A percentile compares a stretch with the other conserved stretches of the same genome.
Evolutionary conservation across 2,797 vertebrate species (phyloP).

Genomic region (Malurus splendens): DNA sequence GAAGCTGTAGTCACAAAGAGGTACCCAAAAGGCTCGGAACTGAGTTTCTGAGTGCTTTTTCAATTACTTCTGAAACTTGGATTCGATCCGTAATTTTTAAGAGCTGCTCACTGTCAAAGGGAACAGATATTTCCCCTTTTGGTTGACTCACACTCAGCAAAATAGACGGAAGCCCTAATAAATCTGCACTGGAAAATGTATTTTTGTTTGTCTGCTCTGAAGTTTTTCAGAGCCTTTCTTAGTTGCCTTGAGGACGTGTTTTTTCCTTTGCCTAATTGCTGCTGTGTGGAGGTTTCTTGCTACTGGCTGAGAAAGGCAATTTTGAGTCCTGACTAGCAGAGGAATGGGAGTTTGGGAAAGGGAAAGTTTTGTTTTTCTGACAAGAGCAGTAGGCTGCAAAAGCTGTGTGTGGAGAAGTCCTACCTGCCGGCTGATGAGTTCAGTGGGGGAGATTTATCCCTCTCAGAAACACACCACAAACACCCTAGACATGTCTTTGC

Average conservation of each 20-base stretch:
- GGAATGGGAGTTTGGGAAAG: not conserved
- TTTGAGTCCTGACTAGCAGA: not conserved
- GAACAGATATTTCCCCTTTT: not conserved
- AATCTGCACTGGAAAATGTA: constrained; percentile 13
- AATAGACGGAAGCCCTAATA: not conserved
- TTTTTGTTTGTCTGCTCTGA: not conserved
- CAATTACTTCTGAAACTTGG: not conserved
- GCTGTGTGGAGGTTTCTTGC: not conserved
- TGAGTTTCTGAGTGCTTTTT: not conserved
- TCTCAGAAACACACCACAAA: not conserved
- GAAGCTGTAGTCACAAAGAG: not conserved
- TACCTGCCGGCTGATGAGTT: not conserved
- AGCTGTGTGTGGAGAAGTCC: not conserved
- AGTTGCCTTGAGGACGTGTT: not conserved
- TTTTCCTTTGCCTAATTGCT: not conserved
- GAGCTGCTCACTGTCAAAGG: not conserved
- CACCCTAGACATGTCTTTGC: not conserved
- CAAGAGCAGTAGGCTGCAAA: not conserved
- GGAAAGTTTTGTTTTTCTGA: not conserved
- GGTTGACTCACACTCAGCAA: constrained; percentile 15
- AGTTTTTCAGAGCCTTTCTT: constrained; percentile 20
- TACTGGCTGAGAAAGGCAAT: not conserved
- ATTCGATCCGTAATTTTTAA: constrained; percentile 7
- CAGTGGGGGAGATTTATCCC: not conserved
- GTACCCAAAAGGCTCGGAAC: not conserved